These are phyloP conservation scores for Rhegmatorhina hoffmannsi DNA, from an alignment of 2,113 vertebrate species.

Conservation along the genomic window DNA sequence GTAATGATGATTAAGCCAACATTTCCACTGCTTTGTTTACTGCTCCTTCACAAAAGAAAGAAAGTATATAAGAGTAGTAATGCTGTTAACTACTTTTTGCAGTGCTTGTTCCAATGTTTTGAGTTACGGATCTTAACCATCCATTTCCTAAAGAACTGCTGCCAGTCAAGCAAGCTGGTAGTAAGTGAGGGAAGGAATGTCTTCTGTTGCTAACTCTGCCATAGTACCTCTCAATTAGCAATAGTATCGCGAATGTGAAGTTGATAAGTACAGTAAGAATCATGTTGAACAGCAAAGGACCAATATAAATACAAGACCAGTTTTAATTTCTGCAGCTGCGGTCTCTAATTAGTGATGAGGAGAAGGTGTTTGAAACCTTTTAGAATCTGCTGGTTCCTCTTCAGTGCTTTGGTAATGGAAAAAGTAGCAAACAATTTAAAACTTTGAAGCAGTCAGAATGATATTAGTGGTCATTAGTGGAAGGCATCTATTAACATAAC, in stretches of 20 bases:
- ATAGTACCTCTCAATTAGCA: not conserved
- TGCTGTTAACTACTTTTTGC: not conserved
- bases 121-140: not conserved
- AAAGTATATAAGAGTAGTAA: not conserved
- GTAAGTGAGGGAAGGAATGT: not conserved
- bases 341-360: not conserved
- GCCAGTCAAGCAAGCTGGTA: not conserved
- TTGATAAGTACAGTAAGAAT: not conserved
- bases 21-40: not conserved
- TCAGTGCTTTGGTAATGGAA: not conserved
- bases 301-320: not conserved
- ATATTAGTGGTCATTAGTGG: not conserved
- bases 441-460: not conserved
- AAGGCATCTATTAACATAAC: conserved; percentile 15
- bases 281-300: not conserved
- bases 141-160: not conserved
- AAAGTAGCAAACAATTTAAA: not conserved
- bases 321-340: conserved; percentile 17
- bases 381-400: not conserved
- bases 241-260: not conserved
- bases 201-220: not conserved
- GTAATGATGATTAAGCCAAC: not conserved
- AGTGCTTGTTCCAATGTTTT: not conserved
- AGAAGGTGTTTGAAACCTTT: not conserved
- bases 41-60: not conserved